Percentiles rank a stretch among this genome's conserved stretches.
Evolutionary conservation across 2,797 vertebrate genomes (phyloP).

Genomic region (Brotula barbata): DNA sequence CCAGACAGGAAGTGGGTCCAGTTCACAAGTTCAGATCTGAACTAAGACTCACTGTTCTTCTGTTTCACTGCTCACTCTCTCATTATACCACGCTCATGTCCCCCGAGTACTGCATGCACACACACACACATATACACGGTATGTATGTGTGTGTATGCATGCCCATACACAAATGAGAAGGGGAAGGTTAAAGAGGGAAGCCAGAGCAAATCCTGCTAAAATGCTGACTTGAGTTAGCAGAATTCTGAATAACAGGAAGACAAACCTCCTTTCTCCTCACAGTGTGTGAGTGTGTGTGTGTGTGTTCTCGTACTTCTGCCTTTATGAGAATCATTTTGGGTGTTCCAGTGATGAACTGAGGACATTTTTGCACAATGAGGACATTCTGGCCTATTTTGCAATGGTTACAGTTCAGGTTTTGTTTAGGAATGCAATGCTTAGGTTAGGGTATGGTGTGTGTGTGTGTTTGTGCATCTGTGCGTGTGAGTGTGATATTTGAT

Average conservation of each 20-base stretch:
- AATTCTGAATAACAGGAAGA: slow-evolving; percentile 82
- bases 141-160: neutral
- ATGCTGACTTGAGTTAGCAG: slow-evolving; percentile 78
- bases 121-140: slow-evolving; percentile 1
- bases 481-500: too few species aligned
- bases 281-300: slow-evolving; percentile 14
- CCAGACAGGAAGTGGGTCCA: slow-evolving; percentile 74
- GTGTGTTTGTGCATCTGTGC: too few species aligned
- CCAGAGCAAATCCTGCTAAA: slow-evolving; percentile 74
- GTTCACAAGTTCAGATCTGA: slow-evolving; percentile 75
- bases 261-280: slow-evolving; percentile 50
- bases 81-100: neutral
- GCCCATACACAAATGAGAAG: slow-evolving; percentile 38
- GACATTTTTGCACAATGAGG: neutral
- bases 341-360: neutral
- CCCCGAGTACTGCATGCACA: neutral
- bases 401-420: neutral
- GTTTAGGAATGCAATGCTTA: too few species aligned
- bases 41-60: slow-evolving; percentile 64
- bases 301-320: slow-evolving; percentile 28
- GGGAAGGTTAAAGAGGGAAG: slow-evolving; percentile 67
- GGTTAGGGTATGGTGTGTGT: too few species aligned
- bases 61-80: slow-evolving; percentile 26
- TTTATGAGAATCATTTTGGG: slow-evolving; percentile 20
- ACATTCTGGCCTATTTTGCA: slow-evolving; percentile 21